Conservation (phyloP, 1,140 invertebrate species). For the Cherax quadricarinatus region DNA sequence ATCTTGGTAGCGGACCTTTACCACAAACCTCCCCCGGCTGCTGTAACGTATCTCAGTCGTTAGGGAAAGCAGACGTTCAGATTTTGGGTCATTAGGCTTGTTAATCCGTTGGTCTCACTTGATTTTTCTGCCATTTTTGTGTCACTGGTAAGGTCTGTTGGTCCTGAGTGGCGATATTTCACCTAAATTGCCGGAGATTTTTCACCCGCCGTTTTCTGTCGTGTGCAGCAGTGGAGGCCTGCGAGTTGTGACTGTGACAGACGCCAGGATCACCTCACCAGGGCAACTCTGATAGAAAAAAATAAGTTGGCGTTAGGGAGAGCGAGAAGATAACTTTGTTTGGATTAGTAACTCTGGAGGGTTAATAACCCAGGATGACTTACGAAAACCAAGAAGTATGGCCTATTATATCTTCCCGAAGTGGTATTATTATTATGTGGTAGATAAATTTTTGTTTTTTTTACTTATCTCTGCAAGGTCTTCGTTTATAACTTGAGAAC, state of each 20-base stretch:
- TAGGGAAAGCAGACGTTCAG: slow-evolving; percentile 35
- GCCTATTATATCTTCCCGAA: too few species aligned
- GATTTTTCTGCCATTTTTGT: slow-evolving; percentile 46
- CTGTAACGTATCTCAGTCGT: slow-evolving; percentile 1
- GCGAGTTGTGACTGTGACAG: slow-evolving; percentile 10
- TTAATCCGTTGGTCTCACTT: slow-evolving; percentile 46
- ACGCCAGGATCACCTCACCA: not conserved
- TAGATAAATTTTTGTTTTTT: too few species aligned
- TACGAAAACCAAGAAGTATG: too few species aligned
- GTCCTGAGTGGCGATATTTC: slow-evolving; percentile 44
- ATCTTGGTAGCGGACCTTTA: not conserved
- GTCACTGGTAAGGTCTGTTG: slow-evolving; percentile 52
- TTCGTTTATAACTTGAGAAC: too few species aligned
- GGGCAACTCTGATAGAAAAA: not conserved
- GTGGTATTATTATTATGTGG: too few species aligned
- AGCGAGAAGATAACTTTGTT: not conserved
- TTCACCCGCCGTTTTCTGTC: slow-evolving; percentile 48
- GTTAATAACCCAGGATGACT: too few species aligned
- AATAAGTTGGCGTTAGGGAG: not conserved
- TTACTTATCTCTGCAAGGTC: too few species aligned
- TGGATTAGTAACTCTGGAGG: too few species aligned
- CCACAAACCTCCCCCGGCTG: not conserved
- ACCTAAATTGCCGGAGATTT: slow-evolving; percentile 41
- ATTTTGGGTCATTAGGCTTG: slow-evolving; percentile 42
- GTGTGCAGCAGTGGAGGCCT: slow-evolving; percentile 10